Percentiles rank a stretch among this genome's conserved stretches.
Conservation (phyloP, 2,888 invertebrate genomes). For the Nebria brevicollis region DNA sequence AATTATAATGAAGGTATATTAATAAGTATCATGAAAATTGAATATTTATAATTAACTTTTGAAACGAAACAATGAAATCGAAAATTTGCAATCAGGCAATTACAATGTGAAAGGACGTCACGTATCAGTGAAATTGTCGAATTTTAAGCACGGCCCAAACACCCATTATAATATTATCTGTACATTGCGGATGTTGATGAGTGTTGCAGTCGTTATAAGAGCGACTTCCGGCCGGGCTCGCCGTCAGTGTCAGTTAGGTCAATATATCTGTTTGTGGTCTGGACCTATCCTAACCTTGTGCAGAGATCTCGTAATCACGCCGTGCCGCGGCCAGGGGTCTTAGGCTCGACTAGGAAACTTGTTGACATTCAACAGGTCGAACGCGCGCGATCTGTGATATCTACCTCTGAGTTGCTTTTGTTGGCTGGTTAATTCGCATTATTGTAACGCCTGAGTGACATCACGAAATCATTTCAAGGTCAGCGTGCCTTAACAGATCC, state of each 20-base stretch:
- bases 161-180: neutral
- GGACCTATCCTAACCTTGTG: slow-evolving; percentile 22
- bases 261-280: neutral
- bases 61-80: neutral
- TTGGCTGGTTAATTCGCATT: neutral
- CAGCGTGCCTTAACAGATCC: slow-evolving; percentile 41
- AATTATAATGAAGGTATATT: too few relatives aligned
- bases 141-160: neutral
- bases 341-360: slow-evolving; percentile 1
- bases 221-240: neutral
- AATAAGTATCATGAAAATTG: too few relatives aligned
- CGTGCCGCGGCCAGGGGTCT: slow-evolving; percentile 29
- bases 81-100: neutral
- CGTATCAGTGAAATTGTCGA: neutral
- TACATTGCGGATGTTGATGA: neutral
- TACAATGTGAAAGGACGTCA: neutral
- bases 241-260: neutral
- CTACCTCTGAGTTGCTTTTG: neutral
- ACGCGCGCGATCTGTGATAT: slow-evolving; percentile 1
- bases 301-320: neutral
- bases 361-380: slow-evolving; percentile 42
- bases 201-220: neutral
- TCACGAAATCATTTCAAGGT: slow-evolving; percentile 37
- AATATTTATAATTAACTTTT: neutral
- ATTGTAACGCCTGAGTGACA: slow-evolving; percentile 24